Conservation (phyloP, 2,888 invertebrate species). For the Heliconius erato region DNA sequence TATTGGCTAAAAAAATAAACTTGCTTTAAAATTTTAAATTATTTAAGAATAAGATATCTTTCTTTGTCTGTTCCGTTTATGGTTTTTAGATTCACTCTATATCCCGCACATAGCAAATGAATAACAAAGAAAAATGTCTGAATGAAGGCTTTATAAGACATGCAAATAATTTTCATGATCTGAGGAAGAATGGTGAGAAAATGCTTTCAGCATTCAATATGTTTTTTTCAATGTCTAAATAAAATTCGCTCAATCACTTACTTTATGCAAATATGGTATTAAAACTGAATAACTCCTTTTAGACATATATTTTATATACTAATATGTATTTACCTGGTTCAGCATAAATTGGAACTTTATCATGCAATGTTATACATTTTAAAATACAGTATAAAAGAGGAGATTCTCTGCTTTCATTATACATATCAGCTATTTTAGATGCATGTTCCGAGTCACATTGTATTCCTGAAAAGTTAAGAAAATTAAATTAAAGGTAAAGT, state of each 20-base stretch:
- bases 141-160: too few relatives aligned
- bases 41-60: neutral
- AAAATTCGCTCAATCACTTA: neutral
- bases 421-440: conserved; percentile 66
- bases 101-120: too few relatives aligned
- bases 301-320: neutral
- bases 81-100: too few relatives aligned
- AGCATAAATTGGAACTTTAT: conserved; percentile 46
- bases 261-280: neutral
- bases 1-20: conserved; percentile 50
- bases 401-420: conserved; percentile 58
- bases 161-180: too few relatives aligned
- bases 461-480: conserved; percentile 63
- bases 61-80: neutral
- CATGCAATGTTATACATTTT: conserved; percentile 58
- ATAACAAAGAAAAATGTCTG: too few relatives aligned
- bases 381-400: conserved; percentile 74
- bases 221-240: too few relatives aligned
- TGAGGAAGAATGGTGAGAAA: too few relatives aligned
- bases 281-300: neutral
- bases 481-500: too few relatives aligned
- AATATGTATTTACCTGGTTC: conserved; percentile 56
- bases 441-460: conserved; percentile 75
- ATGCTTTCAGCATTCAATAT: too few relatives aligned
- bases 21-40: neutral